Evolutionary conservation across 1,140 invertebrate genomes (phyloP).

Genomic region (Camponotus pennsylvanicus): DNA sequence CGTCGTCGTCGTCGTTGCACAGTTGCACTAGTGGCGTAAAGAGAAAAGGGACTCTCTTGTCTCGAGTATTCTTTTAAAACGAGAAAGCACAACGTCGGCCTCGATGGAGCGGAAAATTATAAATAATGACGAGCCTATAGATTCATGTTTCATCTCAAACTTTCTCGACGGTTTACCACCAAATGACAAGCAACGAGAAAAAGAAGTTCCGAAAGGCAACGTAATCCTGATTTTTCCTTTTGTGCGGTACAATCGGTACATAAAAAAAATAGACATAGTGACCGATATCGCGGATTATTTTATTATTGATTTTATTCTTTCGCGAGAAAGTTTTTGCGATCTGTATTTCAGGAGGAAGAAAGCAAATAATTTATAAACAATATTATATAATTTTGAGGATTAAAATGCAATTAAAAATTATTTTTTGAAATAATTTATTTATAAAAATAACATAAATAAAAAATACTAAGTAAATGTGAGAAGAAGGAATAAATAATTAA

Average conservation of each 20-base stretch:
- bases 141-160: constrained; percentile 51
- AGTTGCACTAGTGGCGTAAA: constrained; percentile 46
- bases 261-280: constrained; percentile 32
- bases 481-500: too few relatives aligned
- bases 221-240: not conserved
- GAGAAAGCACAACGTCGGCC: constrained; percentile 68
- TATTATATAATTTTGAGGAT: too few relatives aligned
- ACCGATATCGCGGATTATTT: constrained; percentile 57
- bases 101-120: constrained; percentile 83
- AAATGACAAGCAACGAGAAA: constrained; percentile 1
- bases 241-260: not conserved
- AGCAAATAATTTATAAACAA: too few relatives aligned
- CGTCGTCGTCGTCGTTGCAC: constrained; percentile 56
- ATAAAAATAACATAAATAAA: too few relatives aligned
- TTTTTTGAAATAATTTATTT: too few relatives aligned
- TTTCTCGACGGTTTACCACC: constrained; percentile 19
- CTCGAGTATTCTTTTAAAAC: constrained; percentile 78
- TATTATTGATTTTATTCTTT: not conserved
- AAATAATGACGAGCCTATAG: constrained; percentile 83
- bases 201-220: not conserved
- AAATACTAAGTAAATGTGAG: too few relatives aligned
- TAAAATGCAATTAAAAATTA: too few relatives aligned
- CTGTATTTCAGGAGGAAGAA: not conserved
- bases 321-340: not conserved
- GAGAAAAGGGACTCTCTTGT: constrained; percentile 59